These are phyloP conservation scores for Anoplius nigerrimus DNA, from an alignment of 2,888 invertebrate species.

Conservation along the genomic window DNA sequence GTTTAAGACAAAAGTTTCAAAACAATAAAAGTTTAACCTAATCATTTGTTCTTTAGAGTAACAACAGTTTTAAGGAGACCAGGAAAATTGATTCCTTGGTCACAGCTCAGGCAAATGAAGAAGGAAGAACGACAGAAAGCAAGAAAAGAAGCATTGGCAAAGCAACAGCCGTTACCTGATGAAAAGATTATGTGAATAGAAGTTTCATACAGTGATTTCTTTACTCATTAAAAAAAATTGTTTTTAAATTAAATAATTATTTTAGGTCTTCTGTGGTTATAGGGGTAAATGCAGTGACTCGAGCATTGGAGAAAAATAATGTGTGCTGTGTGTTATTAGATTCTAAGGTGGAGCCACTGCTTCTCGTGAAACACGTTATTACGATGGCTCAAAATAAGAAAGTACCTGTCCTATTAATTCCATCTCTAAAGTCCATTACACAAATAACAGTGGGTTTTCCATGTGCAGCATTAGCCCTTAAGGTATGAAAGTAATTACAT, in stretches of 20 bases:
- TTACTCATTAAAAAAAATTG: too few relatives aligned
- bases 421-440: conserved; percentile 63
- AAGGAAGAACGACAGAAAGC: conserved; percentile 59
- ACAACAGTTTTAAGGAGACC: conserved; percentile 53
- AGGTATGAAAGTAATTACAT: conserved; percentile 51
- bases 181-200: conserved; percentile 39
- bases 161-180: conserved; percentile 25
- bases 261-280: conserved; percentile 59
- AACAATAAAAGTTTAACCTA: background rate
- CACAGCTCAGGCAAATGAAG: conserved; percentile 54
- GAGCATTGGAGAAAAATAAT: conserved; percentile 64
- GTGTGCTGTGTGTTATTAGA: conserved; percentile 65
- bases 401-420: conserved; percentile 64
- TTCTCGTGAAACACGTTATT: conserved; percentile 67
- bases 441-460: conserved; percentile 62
- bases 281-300: conserved; percentile 69
- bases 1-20: conserved; percentile 27
- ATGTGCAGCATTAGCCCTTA: conserved; percentile 63
- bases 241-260: conserved; percentile 7
- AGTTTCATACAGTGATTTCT: background rate
- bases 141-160: conserved; percentile 41
- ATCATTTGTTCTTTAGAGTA: conserved; percentile 47
- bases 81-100: conserved; percentile 53
- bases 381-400: conserved; percentile 65
- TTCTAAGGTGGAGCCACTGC: conserved; percentile 60